Conservation (phyloP, 2,888 invertebrate species). For the Ophioninae sp. region DNA sequence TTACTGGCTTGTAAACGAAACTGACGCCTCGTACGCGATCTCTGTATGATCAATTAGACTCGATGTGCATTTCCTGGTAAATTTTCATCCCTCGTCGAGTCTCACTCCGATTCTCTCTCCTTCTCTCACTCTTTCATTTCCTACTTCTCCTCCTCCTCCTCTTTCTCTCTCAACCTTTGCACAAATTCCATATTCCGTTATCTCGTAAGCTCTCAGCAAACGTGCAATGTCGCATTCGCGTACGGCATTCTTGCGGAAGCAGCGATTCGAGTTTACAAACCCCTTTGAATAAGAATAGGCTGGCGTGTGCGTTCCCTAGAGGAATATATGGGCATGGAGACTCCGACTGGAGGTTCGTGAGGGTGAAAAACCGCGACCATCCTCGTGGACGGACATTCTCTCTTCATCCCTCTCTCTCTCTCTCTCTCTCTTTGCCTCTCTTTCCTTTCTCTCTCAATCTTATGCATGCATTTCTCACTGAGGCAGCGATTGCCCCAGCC, state of each 20-base stretch:
- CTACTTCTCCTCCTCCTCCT: background rate
- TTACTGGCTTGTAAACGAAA: background rate
- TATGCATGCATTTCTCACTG: background rate
- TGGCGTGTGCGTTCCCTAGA: conserved; percentile 44
- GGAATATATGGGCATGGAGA: conserved; percentile 20
- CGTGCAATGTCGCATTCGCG: conserved; percentile 35
- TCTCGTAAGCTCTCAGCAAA: conserved; percentile 12
- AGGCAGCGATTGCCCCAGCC: conserved; percentile 22
- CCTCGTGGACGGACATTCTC: conserved; percentile 10
- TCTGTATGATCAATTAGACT: conserved; percentile 13
- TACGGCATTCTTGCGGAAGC: conserved; percentile 36
- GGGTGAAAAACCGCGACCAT: conserved; percentile 21
- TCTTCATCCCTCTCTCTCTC: background rate
- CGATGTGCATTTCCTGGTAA: conserved; percentile 23
- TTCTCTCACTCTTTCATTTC: background rate
- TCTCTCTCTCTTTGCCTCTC: background rate
- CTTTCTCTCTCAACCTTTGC: conserved; percentile 13
- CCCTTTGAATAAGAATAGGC: conserved; percentile 58
- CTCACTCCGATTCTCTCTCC: background rate
- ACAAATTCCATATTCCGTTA: conserved; percentile 19
- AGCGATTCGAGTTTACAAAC: conserved; percentile 62
- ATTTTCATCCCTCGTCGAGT: background rate
- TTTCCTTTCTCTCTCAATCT: background rate
- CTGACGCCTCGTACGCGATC: background rate
- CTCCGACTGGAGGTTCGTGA: conserved; percentile 2